Evolutionary conservation across 2,113 vertebrate genomes (phyloP), one percentile per base, ranked within the genome.

Genomic region (Dasyprocta punctata): DNA sequence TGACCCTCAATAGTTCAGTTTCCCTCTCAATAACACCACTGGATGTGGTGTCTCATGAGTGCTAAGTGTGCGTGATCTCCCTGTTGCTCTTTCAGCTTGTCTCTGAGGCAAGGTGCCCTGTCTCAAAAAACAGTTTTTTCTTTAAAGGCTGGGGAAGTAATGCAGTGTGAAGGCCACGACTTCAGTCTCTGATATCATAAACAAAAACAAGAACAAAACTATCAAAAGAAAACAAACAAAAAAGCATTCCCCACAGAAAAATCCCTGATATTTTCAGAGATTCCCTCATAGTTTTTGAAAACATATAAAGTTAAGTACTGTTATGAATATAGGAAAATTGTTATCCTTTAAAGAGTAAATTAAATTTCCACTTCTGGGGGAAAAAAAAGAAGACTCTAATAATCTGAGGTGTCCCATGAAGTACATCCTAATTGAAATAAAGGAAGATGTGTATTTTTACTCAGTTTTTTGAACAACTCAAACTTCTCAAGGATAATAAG

Each of bases 311-410:
- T n/a, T 69, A 61, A 95, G 33, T n/a, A 36, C 33, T 82, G 3
- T 9, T 56, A 44, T n/a, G 30, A 81, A 7, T 83, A 85, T 20
- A 97, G 56, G 26, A 77, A 63, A 94, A 80, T 30, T 20, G 13
- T 19, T 71, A 63, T 52, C 38, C 60, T 88, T 77, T 73, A 97
- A 96, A 73, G 36, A 85, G 84, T 84, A 71, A 71, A 88, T 28
- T 87, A 86, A 47, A 63, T 86, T 94, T 92, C 63, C 83, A 63
- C 28, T 83, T 78, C 22, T 44, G 52, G 92, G 52, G 7, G 12
- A 54, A 54, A 36, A 30, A 63, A 9, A 82, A 52, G 4, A 84
- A 49, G 49, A 10, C 49, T 49, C 36, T 11, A 90, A 69, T 91
- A 92, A 90, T 58, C 54, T 92, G 36, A 86, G 71, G 22, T n/a